phyloP scores from a whole-genome alignment of 2,113 vertebrate genomes.

The Alouatta palliata region DNA sequence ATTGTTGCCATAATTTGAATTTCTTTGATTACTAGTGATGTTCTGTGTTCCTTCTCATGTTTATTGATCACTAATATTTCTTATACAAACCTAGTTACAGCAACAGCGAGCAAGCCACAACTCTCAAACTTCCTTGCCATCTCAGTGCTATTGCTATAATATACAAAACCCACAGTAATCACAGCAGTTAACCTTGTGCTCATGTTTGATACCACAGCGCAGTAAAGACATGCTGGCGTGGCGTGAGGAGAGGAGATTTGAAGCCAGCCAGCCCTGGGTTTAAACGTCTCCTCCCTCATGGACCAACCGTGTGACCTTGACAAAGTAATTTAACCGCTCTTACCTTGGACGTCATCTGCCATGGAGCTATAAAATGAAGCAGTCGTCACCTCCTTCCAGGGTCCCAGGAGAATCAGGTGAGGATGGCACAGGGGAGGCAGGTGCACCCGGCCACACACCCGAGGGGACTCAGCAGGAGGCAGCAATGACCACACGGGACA shows the following conservation, averaged over 20 bases:
- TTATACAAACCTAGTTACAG: constrained; percentile 11
- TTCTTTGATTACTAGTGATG: background rate
- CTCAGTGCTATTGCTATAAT: background rate
- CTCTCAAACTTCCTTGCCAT: background rate
- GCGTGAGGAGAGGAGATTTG: background rate
- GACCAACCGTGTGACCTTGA: background rate
- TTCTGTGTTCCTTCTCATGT: background rate
- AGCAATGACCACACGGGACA: too few species aligned
- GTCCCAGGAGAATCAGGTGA: too few species aligned
- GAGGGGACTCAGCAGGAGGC: too few species aligned
- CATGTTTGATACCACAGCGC: background rate
- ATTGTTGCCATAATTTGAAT: background rate
- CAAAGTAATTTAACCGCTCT: too few species aligned
- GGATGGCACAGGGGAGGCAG: too few species aligned
- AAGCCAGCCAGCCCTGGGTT: background rate
- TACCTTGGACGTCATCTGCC: too few species aligned
- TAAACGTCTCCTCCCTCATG: background rate
- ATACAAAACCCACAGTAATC: background rate
- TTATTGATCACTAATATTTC: constrained; percentile 6
- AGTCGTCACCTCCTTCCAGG: too few species aligned
- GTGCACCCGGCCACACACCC: too few species aligned
- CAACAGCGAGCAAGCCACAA: background rate
- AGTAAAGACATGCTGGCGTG: background rate
- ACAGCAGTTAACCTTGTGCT: background rate
- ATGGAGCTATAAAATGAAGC: too few species aligned